phyloP scores from a whole-genome alignment of 1,140 invertebrate species.

The Brachionus calyciflorus region DNA sequence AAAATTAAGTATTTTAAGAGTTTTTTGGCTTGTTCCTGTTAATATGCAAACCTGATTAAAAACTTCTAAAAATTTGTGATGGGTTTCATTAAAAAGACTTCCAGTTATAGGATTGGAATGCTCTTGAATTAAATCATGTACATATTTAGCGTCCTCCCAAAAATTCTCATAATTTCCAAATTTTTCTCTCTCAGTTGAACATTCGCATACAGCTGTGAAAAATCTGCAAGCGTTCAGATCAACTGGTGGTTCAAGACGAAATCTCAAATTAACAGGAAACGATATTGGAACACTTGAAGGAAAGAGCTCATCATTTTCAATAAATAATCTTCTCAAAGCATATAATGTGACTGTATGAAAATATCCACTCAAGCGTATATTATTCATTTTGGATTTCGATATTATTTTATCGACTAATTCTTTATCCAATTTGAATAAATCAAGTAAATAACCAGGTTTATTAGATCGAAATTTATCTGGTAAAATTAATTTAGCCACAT shows the following conservation, averaged over 20 bases:
- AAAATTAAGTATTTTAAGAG: background rate
- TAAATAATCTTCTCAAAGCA: background rate
- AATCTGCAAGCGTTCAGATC: background rate
- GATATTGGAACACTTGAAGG: background rate
- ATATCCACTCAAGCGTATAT: background rate
- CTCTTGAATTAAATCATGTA: background rate
- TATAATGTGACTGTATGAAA: conserved; percentile 10
- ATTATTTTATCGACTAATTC: background rate
- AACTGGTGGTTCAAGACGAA: background rate
- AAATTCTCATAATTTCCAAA: conserved; percentile 37
- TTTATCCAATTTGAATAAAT: background rate
- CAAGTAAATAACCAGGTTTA: background rate
- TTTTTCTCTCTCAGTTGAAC: background rate
- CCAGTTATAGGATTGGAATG: background rate
- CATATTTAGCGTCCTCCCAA: conserved; percentile 10
- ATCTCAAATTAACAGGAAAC: conserved; percentile 9
- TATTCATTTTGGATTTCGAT: background rate
- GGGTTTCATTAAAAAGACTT: background rate
- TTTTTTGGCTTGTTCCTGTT: background rate
- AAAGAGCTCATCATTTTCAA: background rate
- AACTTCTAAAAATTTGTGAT: background rate
- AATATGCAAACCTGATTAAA: conserved; percentile 2
- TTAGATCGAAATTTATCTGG: conserved; percentile 25
- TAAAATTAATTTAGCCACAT: background rate
- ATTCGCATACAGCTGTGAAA: background rate